Evolutionary conservation across 1,140 invertebrate species (phyloP), one percentile per base, ranked within the genome.

Genomic region (Drosophila lini): DNA sequence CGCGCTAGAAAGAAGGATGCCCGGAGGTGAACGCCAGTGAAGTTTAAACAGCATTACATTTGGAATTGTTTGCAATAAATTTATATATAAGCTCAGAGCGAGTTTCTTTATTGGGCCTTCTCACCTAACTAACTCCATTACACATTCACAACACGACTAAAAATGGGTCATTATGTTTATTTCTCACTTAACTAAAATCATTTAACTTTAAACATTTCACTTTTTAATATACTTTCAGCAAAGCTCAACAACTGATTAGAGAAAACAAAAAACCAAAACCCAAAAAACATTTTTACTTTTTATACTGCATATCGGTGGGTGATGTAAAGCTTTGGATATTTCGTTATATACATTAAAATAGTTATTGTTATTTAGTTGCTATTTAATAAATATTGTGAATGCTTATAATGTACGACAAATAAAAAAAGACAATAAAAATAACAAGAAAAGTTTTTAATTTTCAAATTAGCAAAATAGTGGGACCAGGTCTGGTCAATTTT

Each of bases 341-440:
- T 52, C 71, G 50, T 62, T 73, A 59, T 63, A 74, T 40, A 74
- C 19, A 47, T 36, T 55, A 52, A 48, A 45, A 31, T 80, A 79
- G 77, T 83, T 80, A 74, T 89, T 88, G 83, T 88, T 88, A 88
- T 89, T 83, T 88, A 88, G 80, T 88, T 78, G 64, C 63, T 89
- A 88, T 88, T 74, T 77, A 89, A 88, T 80, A 64, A 60, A 67
- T 80, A 80, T 74, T 74, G 50, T 80, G 58, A 80, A 83, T 80
- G 44, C 74, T 76, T 76, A 58, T 40, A 59, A 48, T 71, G 16
- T 71, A 71, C 42, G 65, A 69, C 16, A 11, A 71, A 71, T 83
- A 57, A 79, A 67, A 59, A 45, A 48, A 34, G 56, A 53, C 25
- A 19, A 28, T 28, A 5, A 60, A 55, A 48, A 34, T 25, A 34